Conservation (phyloP, 1,140 invertebrate species). For the Ceratosolen fusciceps region DNA sequence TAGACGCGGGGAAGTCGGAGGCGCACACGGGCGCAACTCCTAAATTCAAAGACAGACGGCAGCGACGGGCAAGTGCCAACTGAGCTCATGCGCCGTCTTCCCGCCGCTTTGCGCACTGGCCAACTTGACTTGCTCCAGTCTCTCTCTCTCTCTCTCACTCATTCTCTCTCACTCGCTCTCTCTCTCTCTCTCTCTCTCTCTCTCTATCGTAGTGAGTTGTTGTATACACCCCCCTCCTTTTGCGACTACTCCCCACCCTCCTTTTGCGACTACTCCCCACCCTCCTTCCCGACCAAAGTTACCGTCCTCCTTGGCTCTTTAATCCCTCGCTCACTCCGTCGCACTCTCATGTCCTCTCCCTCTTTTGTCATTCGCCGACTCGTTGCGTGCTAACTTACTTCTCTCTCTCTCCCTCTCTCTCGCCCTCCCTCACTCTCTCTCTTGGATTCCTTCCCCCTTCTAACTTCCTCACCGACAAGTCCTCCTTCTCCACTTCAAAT, state of each 20-base stretch:
- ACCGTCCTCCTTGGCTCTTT: too few relatives aligned
- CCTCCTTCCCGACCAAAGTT: neutral
- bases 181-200: too few relatives aligned
- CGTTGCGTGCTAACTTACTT: too few relatives aligned
- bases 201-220: neutral
- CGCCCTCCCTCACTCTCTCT: neutral
- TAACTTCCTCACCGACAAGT: neutral
- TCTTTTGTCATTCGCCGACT: neutral
- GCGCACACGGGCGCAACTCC: neutral
- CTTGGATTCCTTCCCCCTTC: too few relatives aligned
- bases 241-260: neutral
- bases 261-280: neutral
- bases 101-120: neutral
- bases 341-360: neutral
- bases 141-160: neutral
- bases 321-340: neutral
- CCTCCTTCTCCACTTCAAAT: neutral
- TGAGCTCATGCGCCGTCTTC: neutral
- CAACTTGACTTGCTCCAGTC: neutral
- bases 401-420: neutral
- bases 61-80: conserved; percentile 31
- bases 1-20: neutral
- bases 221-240: too few relatives aligned
- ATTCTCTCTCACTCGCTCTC: neutral
- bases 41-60: neutral